These are phyloP conservation scores for Aplochiton taeniatus DNA, from an alignment of 2,797 vertebrate species.

Conservation along the genomic window DNA sequence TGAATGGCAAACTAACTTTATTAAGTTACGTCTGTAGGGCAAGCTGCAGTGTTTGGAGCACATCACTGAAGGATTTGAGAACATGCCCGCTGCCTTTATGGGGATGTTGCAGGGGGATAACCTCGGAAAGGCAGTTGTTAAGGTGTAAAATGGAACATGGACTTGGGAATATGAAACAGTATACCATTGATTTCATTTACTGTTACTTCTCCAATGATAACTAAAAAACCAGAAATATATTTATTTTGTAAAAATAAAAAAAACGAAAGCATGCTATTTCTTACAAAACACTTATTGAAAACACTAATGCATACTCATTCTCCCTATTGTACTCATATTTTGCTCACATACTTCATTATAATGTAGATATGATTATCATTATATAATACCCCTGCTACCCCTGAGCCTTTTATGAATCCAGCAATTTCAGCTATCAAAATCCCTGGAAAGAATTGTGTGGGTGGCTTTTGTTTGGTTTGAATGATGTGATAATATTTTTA, in stretches of 20 bases:
- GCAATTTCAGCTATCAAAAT: not conserved
- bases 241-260: too few species aligned
- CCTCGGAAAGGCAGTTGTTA: slow-evolving; percentile 83
- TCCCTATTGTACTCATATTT: not conserved
- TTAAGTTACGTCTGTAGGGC: slow-evolving; percentile 69
- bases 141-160: slow-evolving; percentile 65
- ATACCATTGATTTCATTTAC: too few species aligned
- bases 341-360: too few species aligned
- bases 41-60: slow-evolving; percentile 83
- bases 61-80: slow-evolving; percentile 84
- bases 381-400: not conserved
- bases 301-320: not conserved
- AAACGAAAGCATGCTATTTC: too few species aligned
- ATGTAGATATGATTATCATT: too few species aligned
- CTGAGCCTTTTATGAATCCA: not conserved
- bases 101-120: slow-evolving; percentile 87
- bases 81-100: slow-evolving; percentile 90
- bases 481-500: slow-evolving; percentile 48
- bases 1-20: slow-evolving; percentile 9
- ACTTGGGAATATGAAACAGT: not conserved
- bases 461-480: slow-evolving; percentile 49
- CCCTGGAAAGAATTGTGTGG: not conserved
- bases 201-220: not conserved
- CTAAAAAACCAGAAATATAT: not conserved
- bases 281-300: not conserved